Conservation (phyloP, 2,113 vertebrate genomes). For the Apaloderma vittatum region DNA sequence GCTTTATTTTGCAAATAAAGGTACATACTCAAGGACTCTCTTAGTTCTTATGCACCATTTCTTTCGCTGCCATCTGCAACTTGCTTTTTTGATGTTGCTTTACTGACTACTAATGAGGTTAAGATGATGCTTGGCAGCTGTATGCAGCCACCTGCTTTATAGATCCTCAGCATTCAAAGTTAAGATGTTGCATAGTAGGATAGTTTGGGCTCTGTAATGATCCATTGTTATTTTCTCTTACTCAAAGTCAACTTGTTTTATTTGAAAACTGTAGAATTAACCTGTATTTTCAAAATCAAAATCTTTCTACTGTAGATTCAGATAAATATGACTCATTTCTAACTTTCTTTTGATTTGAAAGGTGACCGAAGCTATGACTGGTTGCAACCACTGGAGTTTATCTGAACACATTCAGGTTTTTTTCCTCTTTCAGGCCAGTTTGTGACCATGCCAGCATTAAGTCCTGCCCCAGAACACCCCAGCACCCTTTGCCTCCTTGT, state of each 20-base stretch:
- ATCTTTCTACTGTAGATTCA: background rate
- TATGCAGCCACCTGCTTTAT: conserved; percentile 31
- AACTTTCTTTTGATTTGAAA: conserved; percentile 29
- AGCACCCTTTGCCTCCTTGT: background rate
- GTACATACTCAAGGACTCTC: background rate
- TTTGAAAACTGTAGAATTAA: background rate
- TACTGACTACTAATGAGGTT: conserved; percentile 32
- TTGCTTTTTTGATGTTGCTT: conserved; percentile 24
- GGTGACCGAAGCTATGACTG: background rate
- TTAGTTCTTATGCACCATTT: conserved; percentile 2
- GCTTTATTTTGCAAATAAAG: background rate
- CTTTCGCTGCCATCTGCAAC: conserved; percentile 47
- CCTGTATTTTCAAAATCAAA: background rate
- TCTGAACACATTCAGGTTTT: background rate
- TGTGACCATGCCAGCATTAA: background rate
- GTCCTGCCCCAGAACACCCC: background rate
- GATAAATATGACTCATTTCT: background rate
- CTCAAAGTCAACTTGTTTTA: background rate
- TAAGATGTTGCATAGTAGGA: background rate
- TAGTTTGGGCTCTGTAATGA: background rate
- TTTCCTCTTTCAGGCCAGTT: background rate
- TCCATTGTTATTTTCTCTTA: background rate
- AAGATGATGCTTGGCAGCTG: conserved; percentile 41
- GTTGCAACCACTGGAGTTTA: background rate
- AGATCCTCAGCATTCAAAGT: background rate